These are phyloP conservation scores for Dicrurus megarhynchus DNA, from an alignment of 2,113 vertebrate species.

Conservation along the genomic window DNA sequence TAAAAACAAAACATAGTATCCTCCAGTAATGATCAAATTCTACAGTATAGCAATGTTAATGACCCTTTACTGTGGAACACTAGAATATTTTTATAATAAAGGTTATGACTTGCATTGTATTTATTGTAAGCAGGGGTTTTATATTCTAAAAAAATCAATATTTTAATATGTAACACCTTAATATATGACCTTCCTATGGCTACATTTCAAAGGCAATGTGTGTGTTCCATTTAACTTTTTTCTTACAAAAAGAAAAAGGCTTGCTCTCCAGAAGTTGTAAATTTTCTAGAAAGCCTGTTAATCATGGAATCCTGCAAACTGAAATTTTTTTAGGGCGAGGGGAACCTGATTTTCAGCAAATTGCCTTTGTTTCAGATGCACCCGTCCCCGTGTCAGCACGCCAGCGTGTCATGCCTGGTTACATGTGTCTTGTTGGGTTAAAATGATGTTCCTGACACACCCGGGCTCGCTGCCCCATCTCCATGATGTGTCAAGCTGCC, in stretches of 20 bases:
- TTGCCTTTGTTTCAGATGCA: conserved; percentile 33
- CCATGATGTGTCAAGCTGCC: conserved; percentile 32
- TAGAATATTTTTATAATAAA: conserved; percentile 41
- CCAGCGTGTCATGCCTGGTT: conserved; percentile 51
- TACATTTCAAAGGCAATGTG: conserved; percentile 36
- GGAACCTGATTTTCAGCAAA: conserved; percentile 23
- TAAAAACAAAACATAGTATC: conserved; percentile 33
- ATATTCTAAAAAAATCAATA: conserved; percentile 32
- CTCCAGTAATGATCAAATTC: conserved; percentile 38
- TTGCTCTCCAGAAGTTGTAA: conserved; percentile 10
- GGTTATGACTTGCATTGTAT: conserved; percentile 43
- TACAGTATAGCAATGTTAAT: conserved; percentile 36
- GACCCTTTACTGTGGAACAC: neutral
- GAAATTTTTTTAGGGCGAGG: neutral
- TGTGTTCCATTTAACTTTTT: neutral
- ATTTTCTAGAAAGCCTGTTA: conserved; percentile 42
- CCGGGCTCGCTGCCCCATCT: conserved; percentile 47
- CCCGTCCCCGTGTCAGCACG: neutral
- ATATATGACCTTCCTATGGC: conserved; percentile 23
- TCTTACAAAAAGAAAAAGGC: accelerated
- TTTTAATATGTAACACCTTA: conserved; percentile 58
- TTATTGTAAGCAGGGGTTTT: conserved; percentile 17
- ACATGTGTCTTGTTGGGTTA: conserved; percentile 71
- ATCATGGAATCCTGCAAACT: conserved; percentile 10
- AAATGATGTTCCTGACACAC: conserved; percentile 60